Base-by-base conservation (phyloP, 1,140 invertebrate genomes). In the Microplitis demolitor region DNA sequence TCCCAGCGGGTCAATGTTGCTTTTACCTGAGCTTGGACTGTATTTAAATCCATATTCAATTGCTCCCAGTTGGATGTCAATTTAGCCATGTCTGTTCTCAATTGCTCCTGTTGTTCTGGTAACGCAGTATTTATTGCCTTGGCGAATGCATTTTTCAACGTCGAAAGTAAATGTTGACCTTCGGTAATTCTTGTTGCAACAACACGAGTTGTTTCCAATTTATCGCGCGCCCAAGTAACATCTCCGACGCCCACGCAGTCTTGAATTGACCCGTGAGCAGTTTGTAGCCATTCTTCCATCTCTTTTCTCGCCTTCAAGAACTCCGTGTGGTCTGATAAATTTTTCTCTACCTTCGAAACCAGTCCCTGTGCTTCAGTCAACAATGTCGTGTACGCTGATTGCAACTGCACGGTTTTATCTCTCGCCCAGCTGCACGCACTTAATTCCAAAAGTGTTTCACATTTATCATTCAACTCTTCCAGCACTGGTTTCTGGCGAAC, bases 241-340 rank as follows among this genome's bases (percentile, higher is more conserved):
- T 96, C 92, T 11, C 95, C 95, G 70, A 93, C 91, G 35, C 93
- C 93, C 76, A 92, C 89, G 74, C 95, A 96, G 77, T 95, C 93
- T 80, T 95, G 91, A 4, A 97, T 90, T 3, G 92, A 92, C 14
- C 91, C 91, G 75, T 94, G 92, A 14, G 93, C 92, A 53, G 91
- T 90, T 58, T 91, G 89, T 16, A 96, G 86, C 96, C 96, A 97
- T 39, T 90, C 89, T 72, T 95, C 91, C 75, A 96, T 88, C 78
- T 95, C 93, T 74, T 93, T 90, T 79, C 95, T 95, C 4, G 93
- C 93, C 78, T 94, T 94, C 1, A 95, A 86, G 83, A 96, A 97
- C 80, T 97, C 95, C 0, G 94, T 96, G 72, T 96, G 94, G 83
- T 97, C 95, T 1, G 93, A 93, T 0, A 97, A 83, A 84, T 94